Base-by-base conservation (phyloP, 2,888 invertebrate species). In the Tenthredo distinguenda region DNA sequence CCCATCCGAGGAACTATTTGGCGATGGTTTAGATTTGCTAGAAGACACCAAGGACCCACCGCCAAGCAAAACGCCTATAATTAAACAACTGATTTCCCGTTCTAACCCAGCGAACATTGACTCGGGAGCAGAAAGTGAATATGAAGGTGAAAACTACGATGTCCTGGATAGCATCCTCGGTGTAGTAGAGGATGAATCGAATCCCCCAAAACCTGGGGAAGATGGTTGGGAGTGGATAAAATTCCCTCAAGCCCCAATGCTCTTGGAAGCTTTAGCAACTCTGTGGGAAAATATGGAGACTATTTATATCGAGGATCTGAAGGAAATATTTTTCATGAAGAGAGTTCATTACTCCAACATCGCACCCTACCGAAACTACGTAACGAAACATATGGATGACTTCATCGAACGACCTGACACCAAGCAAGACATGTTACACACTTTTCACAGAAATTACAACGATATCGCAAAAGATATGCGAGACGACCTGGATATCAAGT, bases 361-460 rank as follows among this genome's bases (percentile, higher is more conserved):
- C 18, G 90, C 95, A 77, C 96, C 96, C 0, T 96, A 96, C 88
- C 92, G 94, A 9, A 93, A 94, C 87, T 95, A 94, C 87, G 93
- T 96, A 0, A 94, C 93, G 88, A 94, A 94, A 74, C 94, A 95
- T 91, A 95, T 96, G 94, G 92, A 92, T 9, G 94, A 95, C 87
- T 95, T 95, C 84, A 94, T 96, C 68, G 93, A 93, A 4, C 91
- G 95, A 86, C 95, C 95, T 0, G 96, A 95, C 86, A 90, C 91
- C n/a, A 96, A 95, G 91, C 96, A 96, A 90, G 94, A 94, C 84
- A 90, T 95, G 86, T 94, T 96, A 7, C 91, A 93, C 76, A 91
- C 93, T 31, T 96, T 96, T 90, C 96, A 96, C 91, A 94, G 92
- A 55, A 92, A 94, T 47, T 96, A 95, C 88, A 96, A 96, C 92